These are phyloP conservation scores for Atlantisia rogersi DNA, from an alignment of 2,113 vertebrate genomes.

Conservation along the genomic window DNA sequence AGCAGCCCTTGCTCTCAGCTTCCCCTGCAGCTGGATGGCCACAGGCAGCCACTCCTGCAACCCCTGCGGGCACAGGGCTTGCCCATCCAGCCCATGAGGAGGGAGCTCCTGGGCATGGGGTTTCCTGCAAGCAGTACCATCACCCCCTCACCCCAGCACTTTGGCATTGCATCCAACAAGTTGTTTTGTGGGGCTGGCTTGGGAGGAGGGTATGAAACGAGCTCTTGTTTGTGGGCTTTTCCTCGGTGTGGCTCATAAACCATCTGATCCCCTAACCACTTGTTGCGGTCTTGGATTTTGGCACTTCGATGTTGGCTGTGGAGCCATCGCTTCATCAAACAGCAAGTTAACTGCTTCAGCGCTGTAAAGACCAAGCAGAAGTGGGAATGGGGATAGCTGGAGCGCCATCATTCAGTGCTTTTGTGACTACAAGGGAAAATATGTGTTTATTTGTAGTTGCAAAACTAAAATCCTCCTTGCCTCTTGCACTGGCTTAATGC, in stretches of 20 bases:
- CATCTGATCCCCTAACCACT: neutral
- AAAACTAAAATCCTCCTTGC: neutral
- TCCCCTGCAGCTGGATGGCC: neutral
- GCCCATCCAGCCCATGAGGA: neutral
- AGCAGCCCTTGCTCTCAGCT: neutral
- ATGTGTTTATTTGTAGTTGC: neutral
- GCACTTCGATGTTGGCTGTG: neutral
- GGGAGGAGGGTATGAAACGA: neutral
- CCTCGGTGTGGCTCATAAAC: neutral
- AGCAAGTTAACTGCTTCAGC: neutral
- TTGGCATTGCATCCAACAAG: neutral
- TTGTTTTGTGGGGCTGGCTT: neutral
- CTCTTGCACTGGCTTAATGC: neutral
- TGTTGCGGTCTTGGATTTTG: neutral
- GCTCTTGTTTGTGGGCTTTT: neutral
- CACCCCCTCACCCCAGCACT: neutral
- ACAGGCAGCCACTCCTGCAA: neutral
- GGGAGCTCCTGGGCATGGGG: neutral
- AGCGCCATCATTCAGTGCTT: neutral
- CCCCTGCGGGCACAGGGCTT: neutral
- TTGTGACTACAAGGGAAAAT: neutral
- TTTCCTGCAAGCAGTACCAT: neutral
- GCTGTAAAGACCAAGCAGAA: neutral
- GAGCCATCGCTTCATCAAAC: neutral
- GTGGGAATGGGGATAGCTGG: neutral